Base-by-base conservation (phyloP, 2,888 invertebrate genomes). In the Bembecia ichneumoniformis region DNA sequence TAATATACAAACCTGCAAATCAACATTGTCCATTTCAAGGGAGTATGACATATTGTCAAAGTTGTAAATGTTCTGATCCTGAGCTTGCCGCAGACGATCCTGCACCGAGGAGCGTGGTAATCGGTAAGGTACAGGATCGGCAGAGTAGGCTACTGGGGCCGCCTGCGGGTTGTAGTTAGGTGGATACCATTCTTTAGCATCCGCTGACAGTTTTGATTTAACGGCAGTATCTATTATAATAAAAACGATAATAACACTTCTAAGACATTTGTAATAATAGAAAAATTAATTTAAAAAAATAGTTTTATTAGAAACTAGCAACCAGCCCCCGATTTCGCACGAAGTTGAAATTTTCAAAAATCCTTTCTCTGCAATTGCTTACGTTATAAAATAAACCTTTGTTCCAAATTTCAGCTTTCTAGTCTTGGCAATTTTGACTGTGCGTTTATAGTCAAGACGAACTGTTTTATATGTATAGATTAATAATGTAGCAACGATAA, bases 121-220 rank as follows among this genome's bases (percentile, higher is more conserved):
- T 58, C 82, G 66, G 50, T 77, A 82, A 1, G 72, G 69, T 13
- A 67, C 68, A 49, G 78, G 71, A 47, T 84, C 83, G 36, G 69
- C 62, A 36, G 63, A 63, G 60, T 74, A 83, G 17, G 68, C 60
- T 15, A 15, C 15, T 43, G 71, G 72, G 49, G 61, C 69, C 16
- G 70, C 62, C 57, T 80, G 81, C 10, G 75, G 77, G 45, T 73
- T 78, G 67, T 88, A 88, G 60, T 87, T 88, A 15, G 87, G 80
- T 48, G 90, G 90, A 61, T 86, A 89, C 89, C 89, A 90, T 74
- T 90, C 90, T 58, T 89, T 87, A 20, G 90, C 90, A 50, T 90
- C 89, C 13, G 86, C 90, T 46, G 89, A 89, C 54, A 90, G 62
- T 16, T 71, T 88, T 14, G 87, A 88, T 60, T 81, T 84, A 15